Base-by-base conservation (phyloP, 2,888 invertebrate species). In the Megalurothrips usitatus region DNA sequence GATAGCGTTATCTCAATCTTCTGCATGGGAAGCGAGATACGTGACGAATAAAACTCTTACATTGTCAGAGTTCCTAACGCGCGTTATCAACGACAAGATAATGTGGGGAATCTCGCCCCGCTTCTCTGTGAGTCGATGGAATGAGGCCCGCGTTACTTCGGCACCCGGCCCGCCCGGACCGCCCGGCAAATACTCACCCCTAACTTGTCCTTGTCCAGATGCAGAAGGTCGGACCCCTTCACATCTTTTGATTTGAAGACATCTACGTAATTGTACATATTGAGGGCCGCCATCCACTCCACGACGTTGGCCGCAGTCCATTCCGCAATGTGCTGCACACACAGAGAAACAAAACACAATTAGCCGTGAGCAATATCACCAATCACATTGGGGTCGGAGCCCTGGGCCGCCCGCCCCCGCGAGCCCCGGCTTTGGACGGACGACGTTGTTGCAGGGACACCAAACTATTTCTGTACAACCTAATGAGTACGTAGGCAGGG, bases 281-380 rank as follows among this genome's bases (percentile, higher is more conserved):
- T 93, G 82, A 92, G 87, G 80, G 92, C 92, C 81, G 93, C 92
- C 92, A 94, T 92, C 92, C 93, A 93, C 87, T 94, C 93, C 82
- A 92, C 90, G 78, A 94, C 93, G 86, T 93, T 91, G 81, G 89
- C 87, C 81, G 91, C 90, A 68, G 91, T 90, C 94, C 94, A 94
- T 85, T 93, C 91, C 83, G 89, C 88, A 84, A 93, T 89, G 81
- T 92, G 90, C 93, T 94, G 88, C 23, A 89, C 89, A 84, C 85
- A 84, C 84, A 85, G 84, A 82, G 84, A 82, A 82, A 82, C 82
- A 80, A 58, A n/a, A 58, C 58, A 58, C 11, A 58, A 75, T 75
- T 75, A 75, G 68, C 68, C 34, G 34, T 43, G 2, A 4, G 3
- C 2, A 43, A 43, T 43, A 6, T 43, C 6, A 4, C 34, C 2